These are phyloP conservation scores for Pterostichus madidus DNA, from an alignment of 2,888 invertebrate species.

Conservation along the genomic window DNA sequence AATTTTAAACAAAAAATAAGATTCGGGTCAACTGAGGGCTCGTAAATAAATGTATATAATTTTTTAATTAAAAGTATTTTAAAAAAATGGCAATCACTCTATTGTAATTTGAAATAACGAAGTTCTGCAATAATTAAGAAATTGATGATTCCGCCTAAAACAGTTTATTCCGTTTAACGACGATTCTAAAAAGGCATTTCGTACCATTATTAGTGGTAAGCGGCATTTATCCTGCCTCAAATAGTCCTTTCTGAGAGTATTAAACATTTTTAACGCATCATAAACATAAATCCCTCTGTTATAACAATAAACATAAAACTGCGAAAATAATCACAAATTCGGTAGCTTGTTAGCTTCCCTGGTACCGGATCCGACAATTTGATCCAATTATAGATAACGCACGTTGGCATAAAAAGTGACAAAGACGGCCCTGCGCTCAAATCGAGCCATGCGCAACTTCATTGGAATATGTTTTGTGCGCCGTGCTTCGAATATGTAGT, in stretches of 20 bases:
- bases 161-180: neutral
- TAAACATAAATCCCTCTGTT: neutral
- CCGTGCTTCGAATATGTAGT: no score
- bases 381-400: constrained; percentile 74
- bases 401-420: constrained; percentile 71
- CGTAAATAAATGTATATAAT: no score
- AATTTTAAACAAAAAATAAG: no score
- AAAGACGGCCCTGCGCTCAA: no score
- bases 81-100: no score
- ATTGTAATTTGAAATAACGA: no score
- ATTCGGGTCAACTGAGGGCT: no score
- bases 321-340: constrained; percentile 9
- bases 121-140: no score
- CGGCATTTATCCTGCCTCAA: neutral
- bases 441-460: no score
- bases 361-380: constrained; percentile 68
- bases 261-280: constrained; percentile 2
- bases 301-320: constrained; percentile 11
- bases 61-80: no score
- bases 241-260: neutral
- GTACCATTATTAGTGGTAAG: neutral
- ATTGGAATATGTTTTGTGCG: no score
- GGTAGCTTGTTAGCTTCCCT: constrained; percentile 10
- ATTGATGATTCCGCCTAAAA: neutral
- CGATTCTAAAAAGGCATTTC: neutral